These are phyloP conservation scores for Tupaia tana DNA, from an alignment of 2,113 vertebrate species.

Conservation along the genomic window DNA sequence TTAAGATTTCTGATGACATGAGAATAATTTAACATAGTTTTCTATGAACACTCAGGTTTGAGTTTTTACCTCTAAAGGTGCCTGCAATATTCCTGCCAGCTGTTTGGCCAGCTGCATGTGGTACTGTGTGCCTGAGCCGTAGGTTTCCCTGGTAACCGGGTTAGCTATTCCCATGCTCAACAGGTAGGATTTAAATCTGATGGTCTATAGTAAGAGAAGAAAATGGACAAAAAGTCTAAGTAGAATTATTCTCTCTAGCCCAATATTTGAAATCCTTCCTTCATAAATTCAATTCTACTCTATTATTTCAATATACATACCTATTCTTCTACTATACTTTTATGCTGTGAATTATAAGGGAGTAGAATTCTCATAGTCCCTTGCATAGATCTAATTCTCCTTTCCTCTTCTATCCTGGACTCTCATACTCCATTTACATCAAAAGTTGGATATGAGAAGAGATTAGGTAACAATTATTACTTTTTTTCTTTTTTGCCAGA, in stretches of 20 bases:
- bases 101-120: slow-evolving; percentile 97
- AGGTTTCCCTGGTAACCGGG: slow-evolving; percentile 96
- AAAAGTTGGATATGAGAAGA: not conserved
- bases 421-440: not conserved
- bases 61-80: slow-evolving; percentile 92
- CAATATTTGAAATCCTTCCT: not conserved
- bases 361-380: not conserved
- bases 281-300: not conserved
- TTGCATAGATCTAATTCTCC: not conserved
- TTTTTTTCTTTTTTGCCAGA: too few species aligned
- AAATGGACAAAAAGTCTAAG: not conserved
- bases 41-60: not conserved
- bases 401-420: not conserved
- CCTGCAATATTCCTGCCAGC: slow-evolving; percentile 94
- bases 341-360: not conserved
- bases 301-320: not conserved
- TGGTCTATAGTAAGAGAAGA: slow-evolving; percentile 88
- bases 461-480: not conserved
- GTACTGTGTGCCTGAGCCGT: slow-evolving; percentile 97
- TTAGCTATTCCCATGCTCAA: slow-evolving; percentile 99
- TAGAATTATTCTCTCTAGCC: not conserved
- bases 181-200: slow-evolving; percentile 98
- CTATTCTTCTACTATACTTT: not conserved
- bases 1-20: not conserved
- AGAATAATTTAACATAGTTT: not conserved